Percentiles rank a stretch among this genome's conserved stretches.
phyloP scores from a whole-genome alignment of 1,140 invertebrate genomes.

The Drosophila bocki region DNA sequence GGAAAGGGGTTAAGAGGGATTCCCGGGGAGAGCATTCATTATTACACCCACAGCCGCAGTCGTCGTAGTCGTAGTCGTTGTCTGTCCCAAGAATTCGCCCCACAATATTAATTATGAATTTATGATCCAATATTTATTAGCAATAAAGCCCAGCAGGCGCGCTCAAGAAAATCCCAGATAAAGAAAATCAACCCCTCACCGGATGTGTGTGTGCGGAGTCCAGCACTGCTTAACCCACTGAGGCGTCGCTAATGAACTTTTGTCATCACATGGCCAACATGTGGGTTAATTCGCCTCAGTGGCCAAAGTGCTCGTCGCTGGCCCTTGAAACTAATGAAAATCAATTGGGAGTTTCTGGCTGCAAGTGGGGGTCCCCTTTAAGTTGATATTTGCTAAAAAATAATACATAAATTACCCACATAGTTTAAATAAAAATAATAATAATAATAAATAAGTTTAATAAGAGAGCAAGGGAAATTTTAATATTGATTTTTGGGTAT shows the following conservation, averaged over 20 bases:
- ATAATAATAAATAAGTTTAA: no score
- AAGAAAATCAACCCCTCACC: slow-evolving; percentile 16
- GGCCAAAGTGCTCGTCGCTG: background rate
- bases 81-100: slow-evolving; percentile 15
- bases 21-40: background rate
- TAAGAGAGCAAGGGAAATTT: no score
- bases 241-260: slow-evolving; percentile 80
- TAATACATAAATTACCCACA: slow-evolving; percentile 3
- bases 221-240: slow-evolving; percentile 57
- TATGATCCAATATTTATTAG: slow-evolving; percentile 79
- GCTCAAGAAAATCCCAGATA: slow-evolving; percentile 23
- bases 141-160: slow-evolving; percentile 76
- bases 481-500: background rate
- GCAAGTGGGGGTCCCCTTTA: background rate
- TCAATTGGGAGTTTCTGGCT: slow-evolving; percentile 10
- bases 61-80: background rate
- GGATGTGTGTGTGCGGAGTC: slow-evolving; percentile 19
- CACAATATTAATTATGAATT: slow-evolving; percentile 81
- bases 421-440: background rate
- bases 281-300: slow-evolving; percentile 24
- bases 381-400: background rate
- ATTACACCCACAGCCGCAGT: background rate
- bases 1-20: slow-evolving; percentile 15
- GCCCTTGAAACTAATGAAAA: slow-evolving; percentile 27
- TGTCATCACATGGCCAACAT: slow-evolving; percentile 59